Conservation (phyloP, 2,888 invertebrate species). For the Leptothorax acervorum region DNA sequence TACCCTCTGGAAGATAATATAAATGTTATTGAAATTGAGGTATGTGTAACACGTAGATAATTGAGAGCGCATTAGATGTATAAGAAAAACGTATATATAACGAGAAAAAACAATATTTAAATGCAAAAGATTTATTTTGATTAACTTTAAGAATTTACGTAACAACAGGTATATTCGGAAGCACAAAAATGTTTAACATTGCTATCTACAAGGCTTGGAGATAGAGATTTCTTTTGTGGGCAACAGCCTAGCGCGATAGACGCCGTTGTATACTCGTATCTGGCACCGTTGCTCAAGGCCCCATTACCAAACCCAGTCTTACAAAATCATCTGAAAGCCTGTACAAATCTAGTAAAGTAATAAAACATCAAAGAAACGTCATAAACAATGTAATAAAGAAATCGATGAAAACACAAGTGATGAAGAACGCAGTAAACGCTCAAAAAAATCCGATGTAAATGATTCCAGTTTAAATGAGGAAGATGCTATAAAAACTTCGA, state of each 20-base stretch:
- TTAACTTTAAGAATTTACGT: constrained; percentile 12
- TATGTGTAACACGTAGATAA: constrained; percentile 66
- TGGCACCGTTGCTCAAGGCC: constrained; percentile 94
- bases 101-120: background rate
- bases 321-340: constrained; percentile 92
- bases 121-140: background rate
- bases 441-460: no score
- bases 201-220: constrained; percentile 91
- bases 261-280: constrained; percentile 94
- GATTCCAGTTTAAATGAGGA: no score
- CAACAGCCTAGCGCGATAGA: constrained; percentile 92
- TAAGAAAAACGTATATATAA: background rate
- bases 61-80: background rate
- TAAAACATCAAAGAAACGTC: no score
- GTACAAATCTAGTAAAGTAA: constrained; percentile 93
- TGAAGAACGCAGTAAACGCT: no score
- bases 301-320: constrained; percentile 93
- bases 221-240: constrained; percentile 95
- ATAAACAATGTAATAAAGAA: no score
- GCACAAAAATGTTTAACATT: constrained; percentile 94
- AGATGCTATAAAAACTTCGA: no score
- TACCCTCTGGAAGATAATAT: constrained; percentile 88
- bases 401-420: no score
- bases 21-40: constrained; percentile 87
- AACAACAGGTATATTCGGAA: constrained; percentile 89